Evolutionary conservation across 2,888 invertebrate genomes (phyloP), one percentile per base, ranked within the genome.

Genomic region (Temnothorax rugatulus): DNA sequence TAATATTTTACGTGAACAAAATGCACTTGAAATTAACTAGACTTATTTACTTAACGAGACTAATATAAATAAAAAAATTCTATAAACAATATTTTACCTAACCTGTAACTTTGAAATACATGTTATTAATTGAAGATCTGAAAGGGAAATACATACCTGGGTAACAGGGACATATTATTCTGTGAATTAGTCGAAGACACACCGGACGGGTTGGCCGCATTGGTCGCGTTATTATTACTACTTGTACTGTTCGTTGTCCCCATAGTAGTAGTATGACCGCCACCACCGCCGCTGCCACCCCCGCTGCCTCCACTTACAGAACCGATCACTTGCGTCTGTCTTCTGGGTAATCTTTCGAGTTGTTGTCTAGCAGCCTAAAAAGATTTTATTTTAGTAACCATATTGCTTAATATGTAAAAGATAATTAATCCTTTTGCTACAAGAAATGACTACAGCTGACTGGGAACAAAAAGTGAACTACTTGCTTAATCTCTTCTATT

Each of bases 321-420:
- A 79, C 94, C 93, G 84, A 94, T 94, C 86, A 96, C 96, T 93
- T 97, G 97, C 79, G 97, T 97, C 91, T 97, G 97, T 92, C 98
- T 97, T 91, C 98, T 96, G 91, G 98, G 98, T 95, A 98, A 96
- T 87, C 98, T 96, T 95, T 99, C 98, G 93, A 98, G 95, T 95
- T 98, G 98, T 95, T 98, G 98, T 90, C 98, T 97, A 87, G 97
- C 97, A 93, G 97, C 97, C 97, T 97, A 85, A 63, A 83, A 79
- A 68, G 47, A 57, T 47, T 57, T 69, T 59, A 47, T 54, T 69
- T 59, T 11, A 79, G 8, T 79, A 59, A 47, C 13, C 41, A 34
- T 34, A 29, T 34, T 21, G n/a, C 7, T 47, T 57, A 66, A 57
- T 52, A 54, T 41, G 13, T 25, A 66, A 57, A 41, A 34, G 44